Conservation (phyloP, 2,113 vertebrate genomes). For the Tenebrosternarchus preto region DNA sequence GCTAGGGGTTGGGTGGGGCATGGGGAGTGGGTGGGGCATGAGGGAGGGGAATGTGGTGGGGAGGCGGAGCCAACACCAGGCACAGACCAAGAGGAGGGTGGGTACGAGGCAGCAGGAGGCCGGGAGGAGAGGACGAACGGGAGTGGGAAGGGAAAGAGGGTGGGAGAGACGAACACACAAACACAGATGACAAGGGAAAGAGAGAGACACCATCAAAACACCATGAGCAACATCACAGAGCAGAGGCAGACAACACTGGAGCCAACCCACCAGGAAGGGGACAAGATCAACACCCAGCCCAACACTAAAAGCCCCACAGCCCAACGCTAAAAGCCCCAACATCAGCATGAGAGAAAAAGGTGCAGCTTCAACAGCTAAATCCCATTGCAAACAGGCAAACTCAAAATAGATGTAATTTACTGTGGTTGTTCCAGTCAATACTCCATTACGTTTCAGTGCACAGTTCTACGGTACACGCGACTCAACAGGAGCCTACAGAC, state of each 20-base stretch:
- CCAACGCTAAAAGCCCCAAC: not conserved
- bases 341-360: constrained; percentile 10
- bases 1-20: constrained; percentile 33
- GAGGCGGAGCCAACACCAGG: constrained; percentile 40
- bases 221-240: constrained; percentile 73
- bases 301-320: constrained; percentile 48
- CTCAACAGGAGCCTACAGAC: not conserved
- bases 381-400: not conserved
- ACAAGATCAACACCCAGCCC: constrained; percentile 33
- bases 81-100: constrained; percentile 43
- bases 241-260: constrained; percentile 67
- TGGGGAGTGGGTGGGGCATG: constrained; percentile 48
- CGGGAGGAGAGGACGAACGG: constrained; percentile 17
- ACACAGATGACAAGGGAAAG: constrained; percentile 71
- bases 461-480: not conserved
- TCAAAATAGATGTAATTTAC: constrained; percentile 3
- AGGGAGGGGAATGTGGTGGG: constrained; percentile 14
- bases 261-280: constrained; percentile 57
- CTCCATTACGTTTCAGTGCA: not conserved
- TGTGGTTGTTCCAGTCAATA: not conserved
- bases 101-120: constrained; percentile 14
- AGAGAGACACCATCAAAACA: constrained; percentile 79
- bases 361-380: constrained; percentile 19
- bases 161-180: constrained; percentile 53
- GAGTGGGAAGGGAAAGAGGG: constrained; percentile 35